phyloP scores from a whole-genome alignment of 2,797 vertebrate species.

The Lophius americanus region DNA sequence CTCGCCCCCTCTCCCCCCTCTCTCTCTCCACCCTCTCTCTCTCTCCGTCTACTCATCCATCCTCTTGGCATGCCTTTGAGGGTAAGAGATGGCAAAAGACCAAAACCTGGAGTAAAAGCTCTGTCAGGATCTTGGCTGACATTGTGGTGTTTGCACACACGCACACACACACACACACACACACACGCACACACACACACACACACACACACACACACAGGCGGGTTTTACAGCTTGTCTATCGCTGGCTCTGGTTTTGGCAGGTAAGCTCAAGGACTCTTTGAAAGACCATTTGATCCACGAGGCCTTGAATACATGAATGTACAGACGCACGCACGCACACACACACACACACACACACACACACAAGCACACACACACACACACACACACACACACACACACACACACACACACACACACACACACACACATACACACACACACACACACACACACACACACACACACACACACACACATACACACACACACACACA shows the following conservation, averaged over 20 bases:
- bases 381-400: constrained; percentile 23
- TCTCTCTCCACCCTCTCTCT: background rate
- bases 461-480: constrained; percentile 18
- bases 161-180: constrained; percentile 25
- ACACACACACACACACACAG: constrained; percentile 36
- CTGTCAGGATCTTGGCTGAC: constrained; percentile 84
- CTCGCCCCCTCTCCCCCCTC: too few relatives aligned
- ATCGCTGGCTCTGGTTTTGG: constrained; percentile 75
- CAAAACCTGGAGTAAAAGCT: constrained; percentile 79
- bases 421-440: constrained; percentile 26
- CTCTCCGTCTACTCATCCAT: constrained; percentile 51
- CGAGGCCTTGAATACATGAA: constrained; percentile 25
- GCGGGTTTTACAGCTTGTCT: constrained; percentile 78
- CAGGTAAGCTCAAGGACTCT: constrained; percentile 80
- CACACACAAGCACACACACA: constrained; percentile 27
- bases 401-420: constrained; percentile 15
- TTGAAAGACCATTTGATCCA: constrained; percentile 76
- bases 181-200: constrained; percentile 39
- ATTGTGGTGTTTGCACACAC: constrained; percentile 71
- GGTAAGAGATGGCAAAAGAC: constrained; percentile 68
- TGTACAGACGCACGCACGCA: constrained; percentile 18
- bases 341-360: constrained; percentile 17
- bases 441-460: constrained; percentile 14
- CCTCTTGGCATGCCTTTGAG: constrained; percentile 47
- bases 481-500: constrained; percentile 20